phyloP scores from a whole-genome alignment of 2,888 invertebrate species.

The Cremastinae sp. region DNA sequence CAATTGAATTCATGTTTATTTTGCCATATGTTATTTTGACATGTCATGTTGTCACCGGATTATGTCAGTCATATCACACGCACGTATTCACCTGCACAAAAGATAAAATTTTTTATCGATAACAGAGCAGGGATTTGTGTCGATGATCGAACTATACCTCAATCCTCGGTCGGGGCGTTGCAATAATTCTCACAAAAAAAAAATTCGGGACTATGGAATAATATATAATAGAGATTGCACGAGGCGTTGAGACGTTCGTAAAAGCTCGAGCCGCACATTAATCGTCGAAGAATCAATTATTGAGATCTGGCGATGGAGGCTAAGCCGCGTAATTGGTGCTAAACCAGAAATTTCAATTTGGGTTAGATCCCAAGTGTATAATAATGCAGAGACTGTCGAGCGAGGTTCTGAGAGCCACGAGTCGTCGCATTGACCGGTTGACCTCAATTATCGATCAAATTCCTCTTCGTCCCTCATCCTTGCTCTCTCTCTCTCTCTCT shows the following conservation, averaged over 20 bases:
- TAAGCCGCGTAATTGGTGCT: conserved; percentile 42
- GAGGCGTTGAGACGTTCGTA: background rate
- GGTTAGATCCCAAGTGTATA: conserved; percentile 43
- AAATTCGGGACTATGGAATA: conserved; percentile 4
- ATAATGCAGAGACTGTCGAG: conserved; percentile 13
- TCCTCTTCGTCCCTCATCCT: conserved; percentile 17
- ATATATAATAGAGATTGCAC: background rate
- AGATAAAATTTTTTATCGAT: too few species aligned
- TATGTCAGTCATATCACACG: too few species aligned
- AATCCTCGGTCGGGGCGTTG: conserved; percentile 4
- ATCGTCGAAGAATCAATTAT: conserved; percentile 10
- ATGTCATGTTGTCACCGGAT: too few species aligned
- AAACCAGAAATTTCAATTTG: conserved; percentile 51
- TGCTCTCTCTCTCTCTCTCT: conserved; percentile 10
- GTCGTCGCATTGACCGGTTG: conserved; percentile 61
- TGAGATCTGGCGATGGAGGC: background rate
- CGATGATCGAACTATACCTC: too few species aligned
- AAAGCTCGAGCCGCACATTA: background rate
- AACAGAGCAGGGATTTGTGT: too few species aligned
- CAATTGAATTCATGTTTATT: too few species aligned
- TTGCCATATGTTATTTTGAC: too few species aligned
- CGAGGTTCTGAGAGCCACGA: conserved; percentile 28
- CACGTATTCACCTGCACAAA: too few species aligned
- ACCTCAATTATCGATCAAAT: conserved; percentile 61
- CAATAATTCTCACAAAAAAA: too few species aligned